These are phyloP conservation scores for Staurois parvus DNA, from an alignment of 2,797 vertebrate species.

Conservation along the genomic window DNA sequence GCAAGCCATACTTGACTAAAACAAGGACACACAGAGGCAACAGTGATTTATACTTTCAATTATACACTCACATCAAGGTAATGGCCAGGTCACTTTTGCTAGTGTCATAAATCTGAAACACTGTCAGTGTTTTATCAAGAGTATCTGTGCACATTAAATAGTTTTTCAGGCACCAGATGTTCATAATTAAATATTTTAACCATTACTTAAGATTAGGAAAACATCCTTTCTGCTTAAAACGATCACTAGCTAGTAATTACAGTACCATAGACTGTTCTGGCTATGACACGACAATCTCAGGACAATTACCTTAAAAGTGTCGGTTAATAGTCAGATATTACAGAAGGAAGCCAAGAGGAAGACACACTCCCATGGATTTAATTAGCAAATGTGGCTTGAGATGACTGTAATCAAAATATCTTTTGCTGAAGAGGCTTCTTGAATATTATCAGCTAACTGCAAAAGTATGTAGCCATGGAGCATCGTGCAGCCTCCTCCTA, in stretches of 20 bases:
- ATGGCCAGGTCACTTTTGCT: neutral
- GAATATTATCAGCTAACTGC: neutral
- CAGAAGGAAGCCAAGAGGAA: neutral
- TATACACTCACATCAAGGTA: neutral
- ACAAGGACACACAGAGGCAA: neutral
- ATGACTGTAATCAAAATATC: neutral
- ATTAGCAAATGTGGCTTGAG: neutral
- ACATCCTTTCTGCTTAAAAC: neutral
- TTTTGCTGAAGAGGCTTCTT: slow-evolving; percentile 5
- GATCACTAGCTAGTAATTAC: neutral
- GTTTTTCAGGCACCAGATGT: neutral
- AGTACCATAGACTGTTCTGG: neutral
- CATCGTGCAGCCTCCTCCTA: neutral
- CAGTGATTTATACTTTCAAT: neutral
- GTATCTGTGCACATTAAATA: neutral
- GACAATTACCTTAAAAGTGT: neutral
- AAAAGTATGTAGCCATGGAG: neutral
- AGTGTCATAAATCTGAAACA: slow-evolving; percentile 13
- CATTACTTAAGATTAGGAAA: neutral
- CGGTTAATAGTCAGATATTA: neutral
- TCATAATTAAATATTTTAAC: neutral
- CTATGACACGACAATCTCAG: no score
- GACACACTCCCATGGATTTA: neutral
- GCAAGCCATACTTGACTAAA: neutral
- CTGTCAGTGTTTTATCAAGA: neutral